Conservation (phyloP, 1,140 invertebrate genomes). For the Macrostomum lignano region DNA sequence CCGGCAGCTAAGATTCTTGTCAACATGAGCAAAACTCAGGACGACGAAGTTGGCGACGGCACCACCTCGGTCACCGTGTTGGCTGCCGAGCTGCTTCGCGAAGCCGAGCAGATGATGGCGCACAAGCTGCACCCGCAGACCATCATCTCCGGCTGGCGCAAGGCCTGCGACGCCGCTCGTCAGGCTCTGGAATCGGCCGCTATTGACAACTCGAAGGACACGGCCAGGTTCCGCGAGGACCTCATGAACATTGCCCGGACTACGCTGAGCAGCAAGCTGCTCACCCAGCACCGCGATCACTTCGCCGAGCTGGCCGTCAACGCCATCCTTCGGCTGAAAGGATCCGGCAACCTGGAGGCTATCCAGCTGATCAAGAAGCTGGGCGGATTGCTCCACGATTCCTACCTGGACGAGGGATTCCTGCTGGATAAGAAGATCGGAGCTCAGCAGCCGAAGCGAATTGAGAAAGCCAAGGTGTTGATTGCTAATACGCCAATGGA, state of each 20-base stretch:
- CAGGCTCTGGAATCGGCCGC: slow-evolving; percentile 47
- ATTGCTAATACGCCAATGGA: slow-evolving; percentile 99
- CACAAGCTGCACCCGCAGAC: slow-evolving; percentile 93
- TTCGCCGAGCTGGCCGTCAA: slow-evolving; percentile 79
- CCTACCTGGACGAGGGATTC: slow-evolving; percentile 86
- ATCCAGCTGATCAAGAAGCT: slow-evolving; percentile 93
- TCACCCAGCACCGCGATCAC: slow-evolving; percentile 83
- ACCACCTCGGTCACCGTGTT: slow-evolving; percentile 93
- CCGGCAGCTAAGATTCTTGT: slow-evolving; percentile 92
- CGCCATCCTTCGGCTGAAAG: slow-evolving; percentile 66
- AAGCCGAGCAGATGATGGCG: slow-evolving; percentile 70
- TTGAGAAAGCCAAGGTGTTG: slow-evolving; percentile 76
- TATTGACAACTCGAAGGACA: slow-evolving; percentile 45
- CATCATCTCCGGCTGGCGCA: slow-evolving; percentile 74
- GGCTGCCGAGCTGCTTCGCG: slow-evolving; percentile 67
- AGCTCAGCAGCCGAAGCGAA: slow-evolving; percentile 51
- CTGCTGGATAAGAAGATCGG: slow-evolving; percentile 82
- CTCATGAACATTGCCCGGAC: slow-evolving; percentile 84
- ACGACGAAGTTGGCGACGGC: slow-evolving; percentile 97
- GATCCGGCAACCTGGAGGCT: slow-evolving; percentile 66
- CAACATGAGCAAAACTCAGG: slow-evolving; percentile 88
- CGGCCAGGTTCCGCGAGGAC: slow-evolving; percentile 51
- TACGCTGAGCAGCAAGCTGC: slow-evolving; percentile 86
- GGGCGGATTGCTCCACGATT: slow-evolving; percentile 64
- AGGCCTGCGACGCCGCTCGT: slow-evolving; percentile 49